These are phyloP conservation scores for Bradypus variegatus DNA, from an alignment of 2,797 vertebrate species.

Conservation along the genomic window DNA sequence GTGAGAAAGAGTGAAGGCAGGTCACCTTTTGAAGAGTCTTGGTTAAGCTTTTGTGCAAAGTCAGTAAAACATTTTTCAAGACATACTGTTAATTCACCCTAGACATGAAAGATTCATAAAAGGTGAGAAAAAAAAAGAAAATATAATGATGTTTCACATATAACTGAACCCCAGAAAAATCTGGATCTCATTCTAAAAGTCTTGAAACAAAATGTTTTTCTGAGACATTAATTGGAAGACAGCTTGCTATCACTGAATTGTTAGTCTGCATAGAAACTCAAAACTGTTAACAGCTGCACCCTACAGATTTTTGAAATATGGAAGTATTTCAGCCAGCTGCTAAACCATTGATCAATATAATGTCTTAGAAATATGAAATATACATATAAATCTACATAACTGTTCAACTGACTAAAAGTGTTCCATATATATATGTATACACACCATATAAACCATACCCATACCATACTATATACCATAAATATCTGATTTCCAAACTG, in stretches of 20 bases:
- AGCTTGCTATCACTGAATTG: constrained; percentile 57
- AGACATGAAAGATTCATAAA: constrained; percentile 1
- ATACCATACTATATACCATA: not conserved
- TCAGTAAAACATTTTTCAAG: constrained; percentile 1
- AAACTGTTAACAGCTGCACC: constrained; percentile 43
- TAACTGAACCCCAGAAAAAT: constrained; percentile 37
- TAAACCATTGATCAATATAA: constrained; percentile 19
- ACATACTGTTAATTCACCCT: constrained; percentile 8
- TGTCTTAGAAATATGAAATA: not conserved
- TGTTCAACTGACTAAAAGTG: not conserved
- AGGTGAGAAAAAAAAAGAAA: not conserved
- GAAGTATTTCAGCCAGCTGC: constrained; percentile 47
- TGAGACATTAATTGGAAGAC: constrained; percentile 55
- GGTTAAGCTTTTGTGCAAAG: not conserved
- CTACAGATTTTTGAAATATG: constrained; percentile 37
- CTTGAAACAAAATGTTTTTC: constrained; percentile 51
- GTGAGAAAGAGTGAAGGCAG: not conserved
- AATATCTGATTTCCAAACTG: not conserved
- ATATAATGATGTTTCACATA: not conserved
- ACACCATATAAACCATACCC: too few species aligned
- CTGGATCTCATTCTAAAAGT: constrained; percentile 51
- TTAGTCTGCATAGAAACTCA: constrained; percentile 32
- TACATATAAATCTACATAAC: not conserved
- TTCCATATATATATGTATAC: too few species aligned
- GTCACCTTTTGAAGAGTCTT: not conserved